Evolutionary conservation across 2,797 vertebrate genomes (phyloP), one percentile per base, ranked within the genome.

Genomic region (Tolypeutes matacus): DNA sequence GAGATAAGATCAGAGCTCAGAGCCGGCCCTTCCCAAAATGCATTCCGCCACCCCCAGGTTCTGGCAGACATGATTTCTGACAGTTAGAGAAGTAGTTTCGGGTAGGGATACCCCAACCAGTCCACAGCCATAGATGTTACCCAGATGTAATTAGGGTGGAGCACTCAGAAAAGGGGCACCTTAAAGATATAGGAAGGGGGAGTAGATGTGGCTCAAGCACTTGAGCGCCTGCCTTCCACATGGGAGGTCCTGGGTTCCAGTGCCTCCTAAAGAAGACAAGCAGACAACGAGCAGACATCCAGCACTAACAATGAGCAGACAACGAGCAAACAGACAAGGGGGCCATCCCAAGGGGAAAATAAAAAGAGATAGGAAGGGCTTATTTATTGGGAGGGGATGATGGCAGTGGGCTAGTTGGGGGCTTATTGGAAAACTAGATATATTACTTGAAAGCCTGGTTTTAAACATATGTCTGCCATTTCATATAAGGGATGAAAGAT

Each of bases 371-470:
- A 58, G 4, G 29, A 29, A 94, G 18, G 29, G 2, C 31, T 56
- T 92, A 39, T 53, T 46, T 78, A 31, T 62, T 58, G 34, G 2
- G 36, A 18, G 17, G 53, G 53, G 53, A 5, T 56, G 34, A 56
- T 15, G 23, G 21, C 20, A 53, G 12, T 29, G 5, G 27, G 5
- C 10, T 76, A 72, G 42, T 80, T 46, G 60, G 10, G 1, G 23
- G 27, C 3, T 72, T 95, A 70, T 56, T 49, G 76, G 64, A 42
- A 70, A 92, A 95, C 3, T 51, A 53, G 6, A 72, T 60, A 51
- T 56, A 13, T 82, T 95, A 23, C 31, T 90, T 82, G 39, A 93
- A 95, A 80, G 58, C 13, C n/a, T 95, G 18, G 51, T 96, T 91
- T 89, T 25, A 86, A 93, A 91, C 72, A 64, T 23, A 21, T 58